Evolutionary conservation across 2,888 invertebrate genomes (phyloP).

Genomic region (Chloroclysta siterata): DNA sequence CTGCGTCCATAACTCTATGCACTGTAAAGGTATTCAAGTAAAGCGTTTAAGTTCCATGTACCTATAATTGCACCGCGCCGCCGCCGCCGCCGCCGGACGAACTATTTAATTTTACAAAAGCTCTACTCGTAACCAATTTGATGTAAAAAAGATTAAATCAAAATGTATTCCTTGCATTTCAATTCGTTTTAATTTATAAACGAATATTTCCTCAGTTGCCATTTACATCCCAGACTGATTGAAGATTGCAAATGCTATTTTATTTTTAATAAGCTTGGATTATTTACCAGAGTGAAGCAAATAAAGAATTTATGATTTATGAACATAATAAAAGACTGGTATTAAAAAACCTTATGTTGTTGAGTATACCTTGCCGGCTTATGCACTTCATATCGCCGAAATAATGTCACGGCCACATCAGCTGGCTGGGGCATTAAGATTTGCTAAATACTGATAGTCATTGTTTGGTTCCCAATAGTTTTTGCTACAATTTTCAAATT

Average conservation of each 20-base stretch:
- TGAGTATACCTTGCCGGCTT: conserved; percentile 10
- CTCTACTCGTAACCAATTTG: no score
- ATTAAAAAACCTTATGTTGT: conserved; percentile 2
- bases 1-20: no score
- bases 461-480: conserved; percentile 9
- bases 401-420: conserved; percentile 25
- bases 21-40: no score
- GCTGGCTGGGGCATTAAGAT: conserved; percentile 15
- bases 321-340: not conserved
- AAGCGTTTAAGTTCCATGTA: no score
- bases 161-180: no score
- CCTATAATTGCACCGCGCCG: no score
- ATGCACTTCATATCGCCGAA: conserved; percentile 22
- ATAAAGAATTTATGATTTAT: not conserved
- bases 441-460: not conserved
- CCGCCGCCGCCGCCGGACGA: no score
- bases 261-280: not conserved
- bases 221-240: not conserved
- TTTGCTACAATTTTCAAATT: not conserved
- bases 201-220: not conserved
- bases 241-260: not conserved
- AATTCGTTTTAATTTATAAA: no score
- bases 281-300: not conserved
- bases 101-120: no score
- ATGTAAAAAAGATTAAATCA: no score